Conservation (phyloP, 37 sponge, comb jelly and placozoan species). For the Crambe crambe region DNA sequence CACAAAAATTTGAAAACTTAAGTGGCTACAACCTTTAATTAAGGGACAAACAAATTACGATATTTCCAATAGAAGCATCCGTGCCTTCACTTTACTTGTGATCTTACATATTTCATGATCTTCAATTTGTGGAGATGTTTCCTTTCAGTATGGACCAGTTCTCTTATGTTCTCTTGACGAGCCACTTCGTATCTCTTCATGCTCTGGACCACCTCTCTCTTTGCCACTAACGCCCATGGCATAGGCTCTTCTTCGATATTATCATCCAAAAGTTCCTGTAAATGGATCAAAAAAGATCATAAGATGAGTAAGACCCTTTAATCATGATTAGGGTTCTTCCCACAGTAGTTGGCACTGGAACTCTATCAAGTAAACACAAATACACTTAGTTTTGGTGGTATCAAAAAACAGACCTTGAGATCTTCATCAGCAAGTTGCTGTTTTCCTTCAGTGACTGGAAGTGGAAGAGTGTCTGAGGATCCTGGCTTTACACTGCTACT, state of each 20-base stretch:
- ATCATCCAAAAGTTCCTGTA: slow-evolving; percentile 52
- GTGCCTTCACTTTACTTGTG: no score
- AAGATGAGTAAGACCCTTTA: no score
- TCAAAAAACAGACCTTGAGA: slow-evolving; percentile 24
- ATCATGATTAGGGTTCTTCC: no score
- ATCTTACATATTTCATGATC: slow-evolving; percentile 74
- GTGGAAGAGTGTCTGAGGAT: slow-evolving; percentile 8
- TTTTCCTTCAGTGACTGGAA: background rate
- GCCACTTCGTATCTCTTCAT: slow-evolving; percentile 56
- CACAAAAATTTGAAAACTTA: no score
- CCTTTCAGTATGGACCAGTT: slow-evolving; percentile 84
- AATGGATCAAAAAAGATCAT: slow-evolving; percentile 1
- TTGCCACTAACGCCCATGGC: slow-evolving; percentile 55
- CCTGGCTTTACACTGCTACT: slow-evolving; percentile 3
- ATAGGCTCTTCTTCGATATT: slow-evolving; percentile 52
- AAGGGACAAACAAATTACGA: no score
- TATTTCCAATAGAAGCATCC: no score
- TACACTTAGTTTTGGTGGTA: no score
- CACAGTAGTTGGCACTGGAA: no score
- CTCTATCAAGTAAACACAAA: no score
- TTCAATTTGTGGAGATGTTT: slow-evolving; percentile 83
- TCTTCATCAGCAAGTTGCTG: slow-evolving; percentile 22
- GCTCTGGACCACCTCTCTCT: slow-evolving; percentile 47
- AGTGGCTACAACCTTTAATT: no score
- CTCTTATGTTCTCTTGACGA: slow-evolving; percentile 77